phyloP scores from a whole-genome alignment of 2,888 invertebrate species.

The Sarcophaga carnaria region DNA sequence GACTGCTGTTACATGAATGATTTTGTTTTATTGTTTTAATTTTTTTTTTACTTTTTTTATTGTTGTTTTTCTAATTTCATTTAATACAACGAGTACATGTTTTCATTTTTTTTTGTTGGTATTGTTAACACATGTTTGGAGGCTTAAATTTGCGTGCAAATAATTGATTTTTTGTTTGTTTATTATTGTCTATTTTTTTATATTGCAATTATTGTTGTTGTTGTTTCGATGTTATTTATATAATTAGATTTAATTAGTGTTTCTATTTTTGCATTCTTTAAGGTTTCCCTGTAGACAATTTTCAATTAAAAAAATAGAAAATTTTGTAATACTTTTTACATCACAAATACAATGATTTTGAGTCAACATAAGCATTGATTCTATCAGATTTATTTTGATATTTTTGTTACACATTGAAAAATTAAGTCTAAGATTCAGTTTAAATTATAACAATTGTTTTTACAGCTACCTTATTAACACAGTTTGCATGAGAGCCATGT shows the following conservation, averaged over 20 bases:
- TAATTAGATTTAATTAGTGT: constrained; percentile 40
- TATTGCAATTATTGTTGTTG: not conserved
- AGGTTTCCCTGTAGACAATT: too few species aligned
- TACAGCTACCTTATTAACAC: too few species aligned
- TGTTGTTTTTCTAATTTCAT: too few species aligned
- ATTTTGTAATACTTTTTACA: too few species aligned
- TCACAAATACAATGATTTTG: too few species aligned
- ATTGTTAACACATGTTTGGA: constrained; percentile 26
- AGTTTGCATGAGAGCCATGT: too few species aligned
- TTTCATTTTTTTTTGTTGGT: not conserved
- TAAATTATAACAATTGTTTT: too few species aligned
- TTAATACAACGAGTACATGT: not conserved
- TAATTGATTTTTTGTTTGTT: constrained; percentile 47
- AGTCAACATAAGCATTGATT: too few species aligned
- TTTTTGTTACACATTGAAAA: too few species aligned
- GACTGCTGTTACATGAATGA: not conserved
- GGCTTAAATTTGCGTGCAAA: constrained; percentile 43
- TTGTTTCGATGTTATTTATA: constrained; percentile 11
- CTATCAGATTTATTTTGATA: too few species aligned
- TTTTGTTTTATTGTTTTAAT: not conserved
- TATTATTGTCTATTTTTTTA: constrained; percentile 12
- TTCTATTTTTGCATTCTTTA: not conserved
- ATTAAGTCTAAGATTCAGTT: too few species aligned
- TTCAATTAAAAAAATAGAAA: too few species aligned
- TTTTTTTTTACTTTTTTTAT: not conserved